Percentiles rank a stretch among this genome's conserved stretches.
Conservation (phyloP, 2,113 vertebrate genomes). For the Pseudopipra pipra region DNA sequence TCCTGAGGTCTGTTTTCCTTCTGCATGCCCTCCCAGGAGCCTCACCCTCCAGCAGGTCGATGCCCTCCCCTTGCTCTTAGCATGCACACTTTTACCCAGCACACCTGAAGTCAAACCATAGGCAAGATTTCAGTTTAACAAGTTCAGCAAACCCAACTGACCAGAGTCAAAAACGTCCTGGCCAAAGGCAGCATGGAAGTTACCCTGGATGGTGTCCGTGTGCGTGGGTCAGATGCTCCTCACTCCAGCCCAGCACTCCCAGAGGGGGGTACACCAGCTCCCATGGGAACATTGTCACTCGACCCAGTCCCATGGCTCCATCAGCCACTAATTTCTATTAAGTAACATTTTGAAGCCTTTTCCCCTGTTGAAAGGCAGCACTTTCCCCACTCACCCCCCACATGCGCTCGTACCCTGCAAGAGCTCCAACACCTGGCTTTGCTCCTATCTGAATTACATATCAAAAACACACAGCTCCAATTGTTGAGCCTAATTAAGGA, state of each 20-base stretch:
- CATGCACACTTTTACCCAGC: not conserved
- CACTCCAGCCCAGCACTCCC: not conserved
- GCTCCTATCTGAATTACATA: not conserved
- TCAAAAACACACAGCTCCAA: not conserved
- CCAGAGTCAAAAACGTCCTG: not conserved
- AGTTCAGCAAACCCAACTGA: not conserved
- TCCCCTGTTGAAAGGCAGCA: not conserved
- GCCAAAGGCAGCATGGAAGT: not conserved
- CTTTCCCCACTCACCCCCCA: not conserved
- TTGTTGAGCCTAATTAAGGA: not conserved
- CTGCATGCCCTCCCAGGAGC: not conserved
- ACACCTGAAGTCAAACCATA: not conserved
- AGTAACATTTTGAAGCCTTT: not conserved
- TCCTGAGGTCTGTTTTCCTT: not conserved
- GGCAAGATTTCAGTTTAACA: not conserved
- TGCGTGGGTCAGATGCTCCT: rapidly evolving
- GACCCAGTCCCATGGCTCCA: rapidly evolving
- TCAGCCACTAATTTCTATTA: not conserved
- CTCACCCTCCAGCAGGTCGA: not conserved
- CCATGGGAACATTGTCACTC: not conserved
- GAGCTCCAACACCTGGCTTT: not conserved
- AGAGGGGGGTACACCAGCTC: not conserved
- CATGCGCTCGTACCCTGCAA: not conserved
- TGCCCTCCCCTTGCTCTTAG: not conserved
- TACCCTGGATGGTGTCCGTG: rapidly evolving